phyloP scores from a whole-genome alignment of 2,888 invertebrate species.

The Conistra vaccinii region DNA sequence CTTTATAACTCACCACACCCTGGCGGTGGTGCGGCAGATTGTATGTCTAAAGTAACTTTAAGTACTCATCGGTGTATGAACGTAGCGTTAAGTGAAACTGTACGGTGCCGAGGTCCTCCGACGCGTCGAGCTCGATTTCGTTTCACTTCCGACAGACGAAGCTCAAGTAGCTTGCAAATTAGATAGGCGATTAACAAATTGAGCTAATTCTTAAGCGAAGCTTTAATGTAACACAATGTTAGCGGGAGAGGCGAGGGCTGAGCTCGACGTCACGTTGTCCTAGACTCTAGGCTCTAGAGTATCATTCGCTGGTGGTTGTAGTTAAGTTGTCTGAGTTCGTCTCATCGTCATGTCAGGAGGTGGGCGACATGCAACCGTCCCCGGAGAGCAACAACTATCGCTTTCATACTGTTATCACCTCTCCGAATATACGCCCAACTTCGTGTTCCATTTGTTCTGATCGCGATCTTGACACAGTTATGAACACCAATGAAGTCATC shows the following conservation, averaged over 20 bases:
- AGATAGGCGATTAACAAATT: slow-evolving; percentile 90
- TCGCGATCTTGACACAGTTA: slow-evolving; percentile 60
- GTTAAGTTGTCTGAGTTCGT: slow-evolving; percentile 59
- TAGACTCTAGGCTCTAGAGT: slow-evolving; percentile 45
- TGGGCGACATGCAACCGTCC: slow-evolving; percentile 86
- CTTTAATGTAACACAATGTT: slow-evolving; percentile 85
- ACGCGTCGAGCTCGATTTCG: slow-evolving; percentile 80
- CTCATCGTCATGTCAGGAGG: slow-evolving; percentile 64
- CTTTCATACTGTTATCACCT: slow-evolving; percentile 82
- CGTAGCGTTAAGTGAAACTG: slow-evolving; percentile 78
- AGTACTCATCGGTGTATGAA: slow-evolving; percentile 79
- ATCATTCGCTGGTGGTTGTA: slow-evolving; percentile 56
- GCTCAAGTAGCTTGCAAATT: slow-evolving; percentile 86
- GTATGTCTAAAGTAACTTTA: slow-evolving; percentile 81
- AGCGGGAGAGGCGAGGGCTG: slow-evolving; percentile 76
- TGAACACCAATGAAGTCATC: slow-evolving; percentile 62
- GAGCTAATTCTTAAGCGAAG: slow-evolving; percentile 86
- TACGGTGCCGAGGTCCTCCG: slow-evolving; percentile 84
- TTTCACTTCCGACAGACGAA: slow-evolving; percentile 75
- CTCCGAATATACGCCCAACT: slow-evolving; percentile 86
- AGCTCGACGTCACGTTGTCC: slow-evolving; percentile 76
- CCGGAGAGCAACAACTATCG: slow-evolving; percentile 81
- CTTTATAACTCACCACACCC: slow-evolving; percentile 83
- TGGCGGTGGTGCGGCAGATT: slow-evolving; percentile 78
- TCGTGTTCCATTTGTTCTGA: slow-evolving; percentile 70